These are phyloP conservation scores for Diorhabda sublineata DNA, from an alignment of 1,140 invertebrate genomes.

Conservation along the genomic window DNA sequence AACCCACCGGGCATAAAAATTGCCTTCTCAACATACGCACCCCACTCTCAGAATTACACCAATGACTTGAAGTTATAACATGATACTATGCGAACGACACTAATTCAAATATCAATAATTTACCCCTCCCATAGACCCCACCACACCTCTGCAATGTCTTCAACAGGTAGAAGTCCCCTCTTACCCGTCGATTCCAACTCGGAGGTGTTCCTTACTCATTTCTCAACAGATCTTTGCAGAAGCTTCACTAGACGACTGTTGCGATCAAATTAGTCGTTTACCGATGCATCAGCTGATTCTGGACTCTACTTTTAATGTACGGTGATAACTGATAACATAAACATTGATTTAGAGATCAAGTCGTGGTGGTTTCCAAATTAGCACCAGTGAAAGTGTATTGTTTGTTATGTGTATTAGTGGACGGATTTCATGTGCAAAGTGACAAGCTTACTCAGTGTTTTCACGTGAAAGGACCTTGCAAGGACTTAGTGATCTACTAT, in stretches of 20 bases:
- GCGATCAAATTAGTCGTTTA: constrained; percentile 4
- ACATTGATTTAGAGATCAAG: constrained; percentile 17
- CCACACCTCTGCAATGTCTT: constrained; percentile 24
- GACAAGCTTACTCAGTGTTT: constrained; percentile 16
- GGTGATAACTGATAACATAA: constrained; percentile 31
- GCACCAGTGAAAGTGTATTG: constrained; percentile 38
- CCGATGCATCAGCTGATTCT: constrained; percentile 14
- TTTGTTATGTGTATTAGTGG: constrained; percentile 28
- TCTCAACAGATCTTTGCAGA: constrained; percentile 30
- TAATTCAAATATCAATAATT: constrained; percentile 43
- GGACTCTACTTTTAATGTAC: constrained; percentile 18
- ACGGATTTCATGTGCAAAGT: constrained; percentile 19
- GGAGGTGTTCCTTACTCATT: constrained; percentile 38
- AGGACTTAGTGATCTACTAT: constrained; percentile 16
- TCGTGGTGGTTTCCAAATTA: constrained; percentile 37
- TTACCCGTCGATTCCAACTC: constrained; percentile 26
- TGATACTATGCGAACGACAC: constrained; percentile 37
- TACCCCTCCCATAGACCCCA: constrained; percentile 34
- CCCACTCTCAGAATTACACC: constrained; percentile 31
- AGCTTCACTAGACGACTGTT: constrained; percentile 21
- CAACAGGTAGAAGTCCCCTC: constrained; percentile 31
- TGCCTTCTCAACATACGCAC: constrained; percentile 7
- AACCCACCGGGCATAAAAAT: constrained; percentile 12
- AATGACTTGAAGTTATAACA: constrained; percentile 39
- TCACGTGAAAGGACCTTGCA: constrained; percentile 23